Conservation (phyloP, 2,113 vertebrate genomes). For the Erythrocebus patas region DNA sequence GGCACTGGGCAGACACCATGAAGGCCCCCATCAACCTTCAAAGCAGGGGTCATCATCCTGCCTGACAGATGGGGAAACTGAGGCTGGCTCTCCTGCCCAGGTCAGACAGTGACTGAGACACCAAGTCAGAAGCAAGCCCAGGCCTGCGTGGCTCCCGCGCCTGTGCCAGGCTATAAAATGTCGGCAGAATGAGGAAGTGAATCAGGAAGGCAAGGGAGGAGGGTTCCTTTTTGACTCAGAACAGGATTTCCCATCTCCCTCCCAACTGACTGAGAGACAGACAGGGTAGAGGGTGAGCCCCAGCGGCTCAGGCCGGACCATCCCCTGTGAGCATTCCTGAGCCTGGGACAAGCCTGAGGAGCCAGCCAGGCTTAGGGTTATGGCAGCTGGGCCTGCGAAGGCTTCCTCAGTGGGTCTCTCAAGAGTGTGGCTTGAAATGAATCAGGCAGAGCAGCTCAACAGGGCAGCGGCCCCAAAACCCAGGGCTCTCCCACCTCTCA, state of each 20-base stretch:
- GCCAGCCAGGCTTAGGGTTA: accelerated
- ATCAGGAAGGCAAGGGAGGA: not conserved
- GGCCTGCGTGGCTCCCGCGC: accelerated
- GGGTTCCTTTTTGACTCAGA: slow-evolving; percentile 67
- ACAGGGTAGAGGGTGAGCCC: not conserved
- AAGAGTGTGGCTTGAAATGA: not conserved
- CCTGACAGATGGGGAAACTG: not conserved
- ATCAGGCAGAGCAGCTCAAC: not conserved
- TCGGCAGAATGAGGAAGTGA: slow-evolving; percentile 44
- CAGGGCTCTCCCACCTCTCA: accelerated
- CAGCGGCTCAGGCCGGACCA: accelerated
- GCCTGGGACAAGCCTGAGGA: accelerated
- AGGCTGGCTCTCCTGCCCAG: not conserved
- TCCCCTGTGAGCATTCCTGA: accelerated
- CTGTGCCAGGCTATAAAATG: accelerated
- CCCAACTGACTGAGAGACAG: not conserved
- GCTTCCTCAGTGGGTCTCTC: accelerated
- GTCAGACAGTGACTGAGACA: not conserved
- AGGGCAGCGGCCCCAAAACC: accelerated
- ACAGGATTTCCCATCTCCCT: slow-evolving; percentile 76
- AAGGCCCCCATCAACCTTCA: not conserved
- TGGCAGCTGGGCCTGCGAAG: accelerated
- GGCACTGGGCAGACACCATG: not conserved
- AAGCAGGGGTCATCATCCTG: accelerated
- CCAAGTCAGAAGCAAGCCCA: not conserved